Base-by-base conservation (phyloP, 1,140 invertebrate species). In the Saxidomus purpurata region DNA sequence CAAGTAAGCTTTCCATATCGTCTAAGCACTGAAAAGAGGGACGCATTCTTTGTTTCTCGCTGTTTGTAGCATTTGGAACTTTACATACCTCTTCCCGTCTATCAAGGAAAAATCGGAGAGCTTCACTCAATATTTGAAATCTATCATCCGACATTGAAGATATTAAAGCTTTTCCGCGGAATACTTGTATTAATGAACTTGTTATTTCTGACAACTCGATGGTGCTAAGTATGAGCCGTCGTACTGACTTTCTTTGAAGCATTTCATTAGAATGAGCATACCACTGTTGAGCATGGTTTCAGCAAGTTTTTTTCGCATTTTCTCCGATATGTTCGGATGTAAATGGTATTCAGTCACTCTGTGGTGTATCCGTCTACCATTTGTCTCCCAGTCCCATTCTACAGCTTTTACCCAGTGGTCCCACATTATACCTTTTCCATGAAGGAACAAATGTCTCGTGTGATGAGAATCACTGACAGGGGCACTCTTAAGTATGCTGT, bases 251-350 rank as follows among this genome's bases (percentile, higher is more conserved):
- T n/a, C n/a, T n/a, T n/a, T n/a, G n/a, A n/a, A n/a, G n/a, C n/a
- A n/a, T 86, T 86, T 76, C 69, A 59, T 34, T 25, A 52, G 43
- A 61, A 87, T 63, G 4, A 69, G 63, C 63, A 91, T 89, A 43
- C 88, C 81, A 4, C 9, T 61, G 38, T 90, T 69, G 17, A 91
- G 40, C 8, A 92, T 82, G 43, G 88, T 76, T 59, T 90, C 91
- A 0, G 91, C 91, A 19, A 91, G 43, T 9, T 83, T 25, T 43
- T 91, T 91, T 77, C 82, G 74, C 91, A 90, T 90, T 67, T 88
- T 90, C 8, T 43, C 43, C 25, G 76, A 52, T n/a, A 36, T 81
- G 2, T 36, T 87, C 34, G 80, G 49, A n/a, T 47, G 34, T 0
- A 92, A 76, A 80, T 90, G 89, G 2, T 86, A 81, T 85, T 90